phyloP scores from a whole-genome alignment of 2,113 vertebrate genomes.

The Corydoras maculifer region DNA sequence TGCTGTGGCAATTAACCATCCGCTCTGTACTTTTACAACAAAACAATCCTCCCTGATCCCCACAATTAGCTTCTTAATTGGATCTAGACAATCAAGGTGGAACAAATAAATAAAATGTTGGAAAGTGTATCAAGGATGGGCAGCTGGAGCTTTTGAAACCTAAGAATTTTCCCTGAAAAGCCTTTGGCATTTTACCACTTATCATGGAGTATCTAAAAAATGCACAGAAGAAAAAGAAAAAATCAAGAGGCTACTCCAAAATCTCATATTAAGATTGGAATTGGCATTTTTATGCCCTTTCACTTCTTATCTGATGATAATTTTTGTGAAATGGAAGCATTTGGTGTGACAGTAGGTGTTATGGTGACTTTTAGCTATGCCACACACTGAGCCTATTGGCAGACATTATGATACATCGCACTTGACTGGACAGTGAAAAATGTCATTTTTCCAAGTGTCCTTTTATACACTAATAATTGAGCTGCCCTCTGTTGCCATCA shows the following conservation, averaged over 20 bases:
- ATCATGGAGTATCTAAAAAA: conserved; percentile 8
- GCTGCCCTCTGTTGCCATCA: not conserved
- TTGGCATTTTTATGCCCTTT: conserved; percentile 58
- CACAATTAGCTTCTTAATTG: conserved; percentile 72
- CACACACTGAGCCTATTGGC: conserved; percentile 40
- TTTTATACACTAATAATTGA: conserved; percentile 3
- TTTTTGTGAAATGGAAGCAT: conserved; percentile 54
- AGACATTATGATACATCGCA: conserved; percentile 53
- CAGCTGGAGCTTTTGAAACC: conserved; percentile 30
- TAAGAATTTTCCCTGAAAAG: conserved; percentile 38
- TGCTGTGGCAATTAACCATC: conserved; percentile 68
- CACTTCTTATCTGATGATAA: conserved; percentile 53
- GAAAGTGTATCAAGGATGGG: conserved; percentile 40
- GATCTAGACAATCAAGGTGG: conserved; percentile 65
- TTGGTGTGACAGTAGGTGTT: conserved; percentile 61
- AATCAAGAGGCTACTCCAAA: conserved; percentile 32
- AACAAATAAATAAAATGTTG: conserved; percentile 59
- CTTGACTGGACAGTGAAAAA: conserved; percentile 51
- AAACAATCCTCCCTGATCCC: conserved; percentile 61
- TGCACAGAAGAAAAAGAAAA: not conserved
- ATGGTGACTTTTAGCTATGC: conserved; percentile 56
- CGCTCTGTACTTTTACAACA: conserved; percentile 65
- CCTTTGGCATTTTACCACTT: conserved; percentile 44
- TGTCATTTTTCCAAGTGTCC: conserved; percentile 43
- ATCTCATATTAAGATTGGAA: conserved; percentile 56